Percentiles rank a stretch among this genome's conserved stretches.
phyloP scores from a whole-genome alignment of 1,140 invertebrate species.

The Trichogramma pretiosum region DNA sequence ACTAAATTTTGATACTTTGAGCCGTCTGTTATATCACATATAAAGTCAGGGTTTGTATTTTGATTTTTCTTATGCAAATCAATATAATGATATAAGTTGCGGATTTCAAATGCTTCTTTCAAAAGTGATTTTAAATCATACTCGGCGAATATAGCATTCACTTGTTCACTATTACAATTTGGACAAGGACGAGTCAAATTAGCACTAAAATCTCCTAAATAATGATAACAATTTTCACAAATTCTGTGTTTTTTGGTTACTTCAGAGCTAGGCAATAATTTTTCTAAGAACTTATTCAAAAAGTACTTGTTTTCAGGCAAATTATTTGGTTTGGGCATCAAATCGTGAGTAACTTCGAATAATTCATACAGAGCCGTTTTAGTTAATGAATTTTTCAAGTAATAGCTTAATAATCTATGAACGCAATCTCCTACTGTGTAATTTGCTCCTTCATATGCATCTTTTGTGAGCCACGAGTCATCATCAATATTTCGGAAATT shows the following conservation, averaged over 20 bases:
- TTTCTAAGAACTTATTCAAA: constrained; percentile 13
- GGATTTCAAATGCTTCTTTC: constrained; percentile 15
- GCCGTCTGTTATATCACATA: constrained; percentile 11
- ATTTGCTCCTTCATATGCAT: too few species aligned
- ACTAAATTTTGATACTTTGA: constrained; percentile 13
- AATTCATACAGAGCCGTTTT: constrained; percentile 11
- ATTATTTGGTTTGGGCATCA: constrained; percentile 14
- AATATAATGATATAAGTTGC: constrained; percentile 9
- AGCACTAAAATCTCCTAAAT: constrained; percentile 4
- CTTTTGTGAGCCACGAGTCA: too few species aligned
- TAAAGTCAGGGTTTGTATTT: constrained; percentile 4
- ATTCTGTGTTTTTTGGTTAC: constrained; percentile 15
- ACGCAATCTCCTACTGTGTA: background rate
- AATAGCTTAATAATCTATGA: constrained; percentile 3
- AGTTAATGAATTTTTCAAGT: constrained; percentile 10
- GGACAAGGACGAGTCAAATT: background rate
- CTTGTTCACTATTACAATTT: constrained; percentile 11
- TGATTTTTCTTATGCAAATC: constrained; percentile 4
- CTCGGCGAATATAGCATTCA: constrained; percentile 12
- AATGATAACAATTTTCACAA: constrained; percentile 17
- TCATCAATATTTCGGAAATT: too few species aligned
- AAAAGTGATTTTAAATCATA: constrained; percentile 14
- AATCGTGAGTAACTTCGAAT: background rate
- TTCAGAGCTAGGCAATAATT: background rate
- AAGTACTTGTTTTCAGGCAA: constrained; percentile 14